Percentiles rank a stretch among this genome's conserved stretches.
Conservation (phyloP, 2,113 vertebrate genomes). For the Cheilinus undulatus region DNA sequence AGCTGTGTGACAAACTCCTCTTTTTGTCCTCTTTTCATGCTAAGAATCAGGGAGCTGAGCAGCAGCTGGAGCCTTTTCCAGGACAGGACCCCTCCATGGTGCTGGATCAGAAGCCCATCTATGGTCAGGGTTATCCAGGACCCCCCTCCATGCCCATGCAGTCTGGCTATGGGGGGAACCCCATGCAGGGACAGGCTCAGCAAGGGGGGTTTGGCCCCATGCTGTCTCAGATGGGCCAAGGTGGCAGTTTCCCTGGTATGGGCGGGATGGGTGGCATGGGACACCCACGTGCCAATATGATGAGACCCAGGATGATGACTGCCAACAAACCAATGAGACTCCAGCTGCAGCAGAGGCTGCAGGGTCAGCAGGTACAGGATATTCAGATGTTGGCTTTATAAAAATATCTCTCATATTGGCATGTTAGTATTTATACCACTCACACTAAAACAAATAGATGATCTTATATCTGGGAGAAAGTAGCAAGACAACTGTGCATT, state of each 20-base stretch:
- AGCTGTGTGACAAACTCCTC: conserved; percentile 45
- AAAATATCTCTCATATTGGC: too few relatives aligned
- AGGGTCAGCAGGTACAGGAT: conserved; percentile 92
- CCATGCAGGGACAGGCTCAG: conserved; percentile 77
- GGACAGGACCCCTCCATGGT: conserved; percentile 90
- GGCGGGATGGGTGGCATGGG: conserved; percentile 85
- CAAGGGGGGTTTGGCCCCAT: conserved; percentile 81
- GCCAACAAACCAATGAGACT: conserved; percentile 95
- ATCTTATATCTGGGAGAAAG: too few relatives aligned
- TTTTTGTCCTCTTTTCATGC: conserved; percentile 33
- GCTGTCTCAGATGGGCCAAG: conserved; percentile 84
- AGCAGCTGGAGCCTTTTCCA: conserved; percentile 87
- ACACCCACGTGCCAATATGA: conserved; percentile 88
- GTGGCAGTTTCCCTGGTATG: conserved; percentile 84
- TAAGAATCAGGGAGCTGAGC: conserved; percentile 75
- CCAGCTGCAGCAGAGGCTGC: conserved; percentile 96
- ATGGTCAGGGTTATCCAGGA: conserved; percentile 90
- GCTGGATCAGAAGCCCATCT: conserved; percentile 93
- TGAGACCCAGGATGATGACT: conserved; percentile 90
- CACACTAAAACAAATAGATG: too few relatives aligned
- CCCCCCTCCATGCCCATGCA: conserved; percentile 88
- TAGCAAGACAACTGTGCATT: too few relatives aligned
- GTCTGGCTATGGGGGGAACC: conserved; percentile 84
- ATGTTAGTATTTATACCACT: too few relatives aligned
- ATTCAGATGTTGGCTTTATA: not conserved